These are phyloP conservation scores for Cistogaster globosa DNA, from an alignment of 2,888 invertebrate genomes.

Conservation along the genomic window DNA sequence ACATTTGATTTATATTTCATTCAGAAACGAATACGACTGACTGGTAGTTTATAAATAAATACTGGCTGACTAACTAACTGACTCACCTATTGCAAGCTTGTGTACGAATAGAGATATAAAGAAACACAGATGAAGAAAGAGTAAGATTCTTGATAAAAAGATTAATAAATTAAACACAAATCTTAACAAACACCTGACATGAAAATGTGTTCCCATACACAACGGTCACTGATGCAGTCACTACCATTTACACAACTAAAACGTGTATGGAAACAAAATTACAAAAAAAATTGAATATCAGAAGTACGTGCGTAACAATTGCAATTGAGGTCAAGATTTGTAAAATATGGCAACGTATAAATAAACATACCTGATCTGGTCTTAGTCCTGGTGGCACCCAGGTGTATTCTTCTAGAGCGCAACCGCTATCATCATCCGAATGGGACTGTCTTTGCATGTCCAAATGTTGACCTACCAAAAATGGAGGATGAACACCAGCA, in stretches of 20 bases:
- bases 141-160: slow-evolving; percentile 52
- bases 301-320: slow-evolving; percentile 32
- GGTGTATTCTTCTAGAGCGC: slow-evolving; percentile 98
- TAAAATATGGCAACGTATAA: slow-evolving; percentile 22
- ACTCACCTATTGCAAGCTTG: neutral
- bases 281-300: neutral
- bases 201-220: slow-evolving; percentile 22
- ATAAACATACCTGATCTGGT: slow-evolving; percentile 93
- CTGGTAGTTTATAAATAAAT: slow-evolving; percentile 4
- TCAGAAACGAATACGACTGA: slow-evolving; percentile 15
- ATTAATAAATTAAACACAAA: slow-evolving; percentile 39
- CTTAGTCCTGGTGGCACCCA: slow-evolving; percentile 98
- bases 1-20: slow-evolving; percentile 48
- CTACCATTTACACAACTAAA: neutral
- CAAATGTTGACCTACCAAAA: slow-evolving; percentile 82
- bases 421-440: slow-evolving; percentile 99
- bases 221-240: neutral
- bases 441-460: slow-evolving; percentile 94
- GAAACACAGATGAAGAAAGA: slow-evolving; percentile 12
- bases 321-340: slow-evolving; percentile 36
- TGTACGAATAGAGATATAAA: slow-evolving; percentile 17
- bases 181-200: slow-evolving; percentile 60
- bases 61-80: neutral
- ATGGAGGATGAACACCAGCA: slow-evolving; percentile 76
- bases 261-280: slow-evolving; percentile 35